phyloP scores from a whole-genome alignment of 1,140 invertebrate genomes.

The Danaus melanippus region DNA sequence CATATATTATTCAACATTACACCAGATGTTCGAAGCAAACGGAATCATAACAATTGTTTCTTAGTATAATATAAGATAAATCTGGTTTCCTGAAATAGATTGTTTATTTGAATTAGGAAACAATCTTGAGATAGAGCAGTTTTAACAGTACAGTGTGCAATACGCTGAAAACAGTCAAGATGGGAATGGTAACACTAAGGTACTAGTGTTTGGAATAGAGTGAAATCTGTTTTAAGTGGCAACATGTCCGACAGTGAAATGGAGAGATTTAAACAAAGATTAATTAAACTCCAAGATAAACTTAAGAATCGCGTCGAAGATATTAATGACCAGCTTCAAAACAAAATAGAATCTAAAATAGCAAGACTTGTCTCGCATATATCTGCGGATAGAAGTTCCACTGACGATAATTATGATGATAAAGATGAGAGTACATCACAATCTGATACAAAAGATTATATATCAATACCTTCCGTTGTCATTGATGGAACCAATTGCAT shows the following conservation, averaged over 20 bases:
- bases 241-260: conserved; percentile 57
- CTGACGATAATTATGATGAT: conserved; percentile 28
- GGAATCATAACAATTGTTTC: conserved; percentile 6
- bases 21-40: conserved; percentile 8
- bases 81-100: conserved; percentile 1
- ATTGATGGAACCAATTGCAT: conserved; percentile 36
- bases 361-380: conserved; percentile 57
- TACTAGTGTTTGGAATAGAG: too few species aligned
- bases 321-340: conserved; percentile 62
- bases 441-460: conserved; percentile 22
- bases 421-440: conserved; percentile 5
- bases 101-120: conserved; percentile 6
- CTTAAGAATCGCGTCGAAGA: conserved; percentile 63
- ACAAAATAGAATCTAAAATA: conserved; percentile 53
- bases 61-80: conserved; percentile 6
- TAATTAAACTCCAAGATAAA: conserved; percentile 58
- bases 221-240: conserved; percentile 3
- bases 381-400: conserved; percentile 46
- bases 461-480: conserved; percentile 45
- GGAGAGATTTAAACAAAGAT: conserved; percentile 49
- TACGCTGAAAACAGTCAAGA: conserved; percentile 1
- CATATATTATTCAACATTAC: too few species aligned
- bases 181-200: neutral
- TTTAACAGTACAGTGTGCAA: conserved; percentile 1
- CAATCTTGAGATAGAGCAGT: conserved; percentile 9